A percentile compares a stretch with the other conserved stretches of the same genome.
Conservation (phyloP, 2,113 vertebrate species). For the Cettia cetti region DNA sequence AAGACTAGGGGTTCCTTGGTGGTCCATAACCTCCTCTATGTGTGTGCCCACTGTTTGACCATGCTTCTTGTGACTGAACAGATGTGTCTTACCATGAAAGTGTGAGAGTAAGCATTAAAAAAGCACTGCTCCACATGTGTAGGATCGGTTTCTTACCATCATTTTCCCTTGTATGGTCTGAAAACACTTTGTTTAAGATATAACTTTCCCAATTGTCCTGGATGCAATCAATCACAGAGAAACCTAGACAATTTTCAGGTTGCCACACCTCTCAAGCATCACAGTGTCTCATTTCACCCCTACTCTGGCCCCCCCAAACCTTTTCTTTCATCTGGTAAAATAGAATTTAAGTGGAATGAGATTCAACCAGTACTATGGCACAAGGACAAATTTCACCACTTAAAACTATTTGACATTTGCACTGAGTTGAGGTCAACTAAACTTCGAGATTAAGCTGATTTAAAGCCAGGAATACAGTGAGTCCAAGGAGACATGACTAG, state of each 20-base stretch:
- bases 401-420: background rate
- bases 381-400: background rate
- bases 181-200: background rate
- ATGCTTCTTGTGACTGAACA: background rate
- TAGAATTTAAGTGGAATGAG: background rate
- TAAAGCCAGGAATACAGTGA: background rate
- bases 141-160: background rate
- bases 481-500: rapidly evolving
- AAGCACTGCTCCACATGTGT: background rate
- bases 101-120: rapidly evolving
- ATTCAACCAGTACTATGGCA: background rate
- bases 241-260: background rate
- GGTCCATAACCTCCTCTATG: background rate
- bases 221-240: background rate
- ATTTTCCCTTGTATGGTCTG: too few species aligned
- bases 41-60: background rate
- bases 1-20: too few species aligned
- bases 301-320: rapidly evolving
- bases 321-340: background rate
- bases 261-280: background rate
- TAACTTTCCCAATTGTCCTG: background rate
- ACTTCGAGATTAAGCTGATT: background rate
- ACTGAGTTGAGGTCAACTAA: background rate
- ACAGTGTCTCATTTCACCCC: rapidly evolving
- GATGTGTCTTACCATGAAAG: background rate